Evolutionary conservation across 2,797 vertebrate species (phyloP).

Genomic region (Pangasius mekongensis): DNA sequence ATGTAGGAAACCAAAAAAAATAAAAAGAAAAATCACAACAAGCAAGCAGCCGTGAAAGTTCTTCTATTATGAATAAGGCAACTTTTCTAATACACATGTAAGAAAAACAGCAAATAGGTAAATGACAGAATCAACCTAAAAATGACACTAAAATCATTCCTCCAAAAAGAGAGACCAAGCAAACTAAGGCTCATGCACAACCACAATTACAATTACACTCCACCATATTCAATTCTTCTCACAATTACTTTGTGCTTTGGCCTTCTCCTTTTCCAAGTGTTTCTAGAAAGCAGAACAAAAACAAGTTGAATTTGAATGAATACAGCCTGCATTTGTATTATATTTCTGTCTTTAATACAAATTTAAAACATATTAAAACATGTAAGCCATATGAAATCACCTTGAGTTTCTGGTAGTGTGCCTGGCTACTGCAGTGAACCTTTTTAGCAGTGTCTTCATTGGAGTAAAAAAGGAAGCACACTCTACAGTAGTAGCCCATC

Average conservation of each 20-base stretch:
- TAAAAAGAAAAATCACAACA: background rate
- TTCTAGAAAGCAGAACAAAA: conserved; percentile 65
- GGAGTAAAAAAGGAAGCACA: conserved; percentile 96
- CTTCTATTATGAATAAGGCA: background rate
- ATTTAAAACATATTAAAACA: background rate
- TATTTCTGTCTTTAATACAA: background rate
- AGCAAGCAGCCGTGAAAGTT: background rate
- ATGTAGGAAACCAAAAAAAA: no score
- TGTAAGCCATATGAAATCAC: conserved; percentile 63
- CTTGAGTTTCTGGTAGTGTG: conserved; percentile 95
- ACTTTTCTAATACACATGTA: background rate
- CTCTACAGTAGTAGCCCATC: conserved; percentile 95
- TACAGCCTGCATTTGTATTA: background rate
- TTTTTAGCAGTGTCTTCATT: conserved; percentile 94
- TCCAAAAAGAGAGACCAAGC: background rate
- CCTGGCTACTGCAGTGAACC: conserved; percentile 92
- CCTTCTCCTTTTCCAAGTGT: conserved; percentile 75
- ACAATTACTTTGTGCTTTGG: conserved; percentile 60
- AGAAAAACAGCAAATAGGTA: background rate
- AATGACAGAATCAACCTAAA: background rate
- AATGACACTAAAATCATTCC: conserved; percentile 6
- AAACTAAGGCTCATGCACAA: background rate
- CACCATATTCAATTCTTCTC: conserved; percentile 33
- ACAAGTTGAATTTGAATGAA: background rate
- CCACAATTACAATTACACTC: conserved; percentile 6